Evolutionary conservation across 2,113 vertebrate genomes (phyloP), one percentile per base, ranked within the genome.

Genomic region (Leuciscus idus): DNA sequence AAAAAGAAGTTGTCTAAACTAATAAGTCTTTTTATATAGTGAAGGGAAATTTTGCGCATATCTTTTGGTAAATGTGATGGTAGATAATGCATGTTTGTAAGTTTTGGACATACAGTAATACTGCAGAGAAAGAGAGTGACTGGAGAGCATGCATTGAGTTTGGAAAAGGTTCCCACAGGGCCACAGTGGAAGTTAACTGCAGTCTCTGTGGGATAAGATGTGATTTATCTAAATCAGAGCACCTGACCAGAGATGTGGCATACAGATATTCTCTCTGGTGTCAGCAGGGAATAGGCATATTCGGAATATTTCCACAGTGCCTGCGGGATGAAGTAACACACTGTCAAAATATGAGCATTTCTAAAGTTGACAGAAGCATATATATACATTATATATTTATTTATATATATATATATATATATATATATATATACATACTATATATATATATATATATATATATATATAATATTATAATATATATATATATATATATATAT

Each of bases 201-300:
- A 55, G 59, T 64, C 91, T 90, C 84, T 84, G 82, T 84, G 88
- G 90, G 84, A 84, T 73, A 78, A n/a, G 3, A 26, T 85, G 90
- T 90, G 91, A 93, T 94, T 94, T 87, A 92, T 92, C 92, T 92
- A 90, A 91, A 91, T 92, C 86, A 64, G 84, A 85, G 70, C 70
- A 81, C 86, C 89, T 90, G 90, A 89, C 87, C 89, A 92, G 88
- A 91, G 91, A 50, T 87, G 89, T 91, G 90, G 93, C 89, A 89
- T 90, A 85, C 88, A 90, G 89, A 92, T 92, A 93, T 94, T 93
- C 90, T 92, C 91, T 88, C 83, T 77, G 15, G 57, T 89, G 86
- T 87, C 89, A 91, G 87, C 39, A 39, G 90, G 90, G 89, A 90
- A 90, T 91, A 92, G 87, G 89, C 52, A 1, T 74, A 74, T 73